Evolutionary conservation across 1,140 invertebrate species (phyloP), one percentile per base, ranked within the genome.

Genomic region (Eurytemora carolleeae): DNA sequence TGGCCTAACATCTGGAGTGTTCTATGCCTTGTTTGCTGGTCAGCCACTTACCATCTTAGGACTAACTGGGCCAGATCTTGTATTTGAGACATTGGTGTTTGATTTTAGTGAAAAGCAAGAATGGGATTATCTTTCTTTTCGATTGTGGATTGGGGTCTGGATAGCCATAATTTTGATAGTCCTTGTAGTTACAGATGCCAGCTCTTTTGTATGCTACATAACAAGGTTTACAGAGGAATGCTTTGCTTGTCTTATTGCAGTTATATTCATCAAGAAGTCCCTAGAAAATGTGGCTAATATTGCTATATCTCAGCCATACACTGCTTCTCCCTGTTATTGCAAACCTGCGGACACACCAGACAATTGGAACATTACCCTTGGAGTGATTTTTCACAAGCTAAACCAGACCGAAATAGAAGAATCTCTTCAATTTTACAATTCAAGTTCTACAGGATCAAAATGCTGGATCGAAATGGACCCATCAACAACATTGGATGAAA

Each of bases 31-130:
- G 12, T 75, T 75, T 63, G 65, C 71, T 62, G 74, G 75, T n/a
- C 74, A 76, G 63, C 74, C 74, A 1, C 65, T 76, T n/a, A 74
- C 72, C 19, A 73, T 76, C 54, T 59, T 76, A 3, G 74, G 73
- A 1, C 70, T 67, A 15, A 76, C 74, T 2, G 75, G 75, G 3
- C 75, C 74, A 18, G 69, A 76, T 22, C 62, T 76, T 12, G 69
- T 75, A 3, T 75, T 75, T 61, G 73, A 76, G 64, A 71, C 66
- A 24, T 73, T 76, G 20, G 55, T 76, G 1, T 73, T 68, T 61
- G 66, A 71, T 44, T 68, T 75, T 58, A 66, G 71, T 68, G 64
- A 72, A 67, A 69, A 65, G 65, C 63, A 63, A 55, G 24, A 55
- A 53, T 66, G 73, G 53, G 68, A 75, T 55, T 74, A 71, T 61